Evolutionary conservation across 2,797 vertebrate species (phyloP).

Genomic region (Aphelocoma californica): DNA sequence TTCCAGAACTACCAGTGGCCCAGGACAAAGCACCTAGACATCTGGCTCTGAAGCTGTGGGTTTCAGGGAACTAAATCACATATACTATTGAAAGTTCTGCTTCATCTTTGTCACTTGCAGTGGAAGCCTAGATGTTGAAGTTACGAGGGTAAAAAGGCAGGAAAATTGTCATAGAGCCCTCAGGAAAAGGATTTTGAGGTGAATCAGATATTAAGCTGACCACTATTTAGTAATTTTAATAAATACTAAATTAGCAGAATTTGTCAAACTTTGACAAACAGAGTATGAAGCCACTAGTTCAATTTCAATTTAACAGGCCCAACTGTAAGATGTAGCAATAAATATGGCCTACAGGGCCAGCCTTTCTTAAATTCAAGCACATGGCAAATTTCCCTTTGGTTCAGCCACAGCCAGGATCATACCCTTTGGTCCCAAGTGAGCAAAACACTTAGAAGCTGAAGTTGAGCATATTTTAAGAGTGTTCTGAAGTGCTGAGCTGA

Average conservation of each 20-base stretch:
- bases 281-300: neutral
- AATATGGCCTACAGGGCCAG: neutral
- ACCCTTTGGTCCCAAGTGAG: neutral
- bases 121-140: neutral
- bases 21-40: neutral
- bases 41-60: neutral
- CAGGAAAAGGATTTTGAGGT: neutral
- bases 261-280: neutral
- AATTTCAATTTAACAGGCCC: neutral
- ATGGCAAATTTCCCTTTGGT: neutral
- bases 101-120: neutral
- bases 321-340: neutral
- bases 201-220: neutral
- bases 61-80: neutral
- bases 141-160: neutral
- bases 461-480: neutral
- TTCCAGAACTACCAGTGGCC: neutral
- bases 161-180: neutral
- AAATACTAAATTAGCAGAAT: neutral
- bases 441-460: slow-evolving; percentile 34
- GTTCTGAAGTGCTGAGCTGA: neutral
- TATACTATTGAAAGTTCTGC: neutral
- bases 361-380: neutral
- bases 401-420: neutral
- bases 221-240: neutral